Evolutionary conservation across 2,113 vertebrate species (phyloP), one percentile per base, ranked within the genome.

Genomic region (Gasterosteus nipponicus): DNA sequence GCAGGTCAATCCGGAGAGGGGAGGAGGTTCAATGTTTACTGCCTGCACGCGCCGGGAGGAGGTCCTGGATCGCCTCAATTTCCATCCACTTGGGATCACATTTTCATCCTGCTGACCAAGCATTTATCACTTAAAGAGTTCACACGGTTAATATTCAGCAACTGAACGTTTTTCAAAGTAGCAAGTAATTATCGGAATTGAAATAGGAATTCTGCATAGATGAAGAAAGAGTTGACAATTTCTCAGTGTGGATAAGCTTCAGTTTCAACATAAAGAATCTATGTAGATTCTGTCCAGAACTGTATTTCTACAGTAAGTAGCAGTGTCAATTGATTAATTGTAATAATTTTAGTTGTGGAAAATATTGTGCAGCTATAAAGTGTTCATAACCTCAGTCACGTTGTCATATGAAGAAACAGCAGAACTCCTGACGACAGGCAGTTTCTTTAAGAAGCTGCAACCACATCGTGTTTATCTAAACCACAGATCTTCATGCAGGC

Each of bases 361-460:
- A 67, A 38, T 65, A 77, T 19, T 8, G 76, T 72, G 79, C 79
- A 89, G 87, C 87, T 82, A 68, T 39, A 46, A 14, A 53, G 64
- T 19, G 35, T 53, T 31, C 18, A 6, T 16, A 71, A 65, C 59
- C 74, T 67, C 19, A 4, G 38, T 77, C 69, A 54, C 29, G 18
- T 46, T 69, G 39, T 60, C 4, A 42, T 42, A 47, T 73, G 57
- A 31, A 63, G 53, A 74, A 67, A 54, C 18, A 1, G 54, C 51
- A 72, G 18, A 47, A 3, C 19, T 39, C 26, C 12, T 14, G 18
- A 33, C 39, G 39, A 76, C 62, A 0, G 39, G 57, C 63, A 7
- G 76, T 39, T 58, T 66, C 16, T 19, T 16, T 22, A 10, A 53
- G 29, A 73, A 69, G 75, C 81, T 72, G 75, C 26, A n/a, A 59